Percentiles rank a stretch among this genome's conserved stretches.
Evolutionary conservation across 2,113 vertebrate genomes (phyloP).

Genomic region (Prochilodus magdalenae): DNA sequence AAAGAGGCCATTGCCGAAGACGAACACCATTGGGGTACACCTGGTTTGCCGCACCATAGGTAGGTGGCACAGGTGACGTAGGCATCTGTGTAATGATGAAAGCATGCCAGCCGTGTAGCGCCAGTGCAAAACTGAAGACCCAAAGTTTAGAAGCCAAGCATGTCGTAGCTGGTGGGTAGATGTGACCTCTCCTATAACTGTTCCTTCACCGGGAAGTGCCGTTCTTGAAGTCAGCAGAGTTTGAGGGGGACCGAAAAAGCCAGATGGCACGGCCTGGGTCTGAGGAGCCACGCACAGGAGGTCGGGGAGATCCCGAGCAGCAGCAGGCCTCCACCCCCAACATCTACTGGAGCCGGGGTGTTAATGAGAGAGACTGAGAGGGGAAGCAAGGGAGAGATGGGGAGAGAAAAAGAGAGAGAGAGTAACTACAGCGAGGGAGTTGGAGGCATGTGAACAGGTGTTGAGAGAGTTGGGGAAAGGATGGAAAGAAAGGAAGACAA

Average conservation of each 20-base stretch:
- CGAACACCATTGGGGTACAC: no score
- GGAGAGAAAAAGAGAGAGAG: constrained; percentile 37
- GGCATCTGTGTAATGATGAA: no score
- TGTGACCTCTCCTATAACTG: no score
- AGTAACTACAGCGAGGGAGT: constrained; percentile 47
- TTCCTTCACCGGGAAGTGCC: background rate
- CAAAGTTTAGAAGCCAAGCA: no score
- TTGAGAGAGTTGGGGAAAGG: background rate
- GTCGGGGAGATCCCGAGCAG: constrained; percentile 38
- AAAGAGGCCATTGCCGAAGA: no score
- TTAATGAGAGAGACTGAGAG: constrained; percentile 66
- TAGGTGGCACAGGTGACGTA: no score
- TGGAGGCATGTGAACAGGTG: constrained; percentile 49
- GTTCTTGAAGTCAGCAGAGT: constrained; percentile 5
- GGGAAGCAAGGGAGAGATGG: constrained; percentile 34
- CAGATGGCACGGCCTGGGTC: constrained; percentile 66
- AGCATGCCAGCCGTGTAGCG: no score
- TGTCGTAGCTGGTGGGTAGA: no score
- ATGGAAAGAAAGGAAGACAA: constrained; percentile 47
- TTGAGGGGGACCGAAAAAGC: constrained; percentile 18
- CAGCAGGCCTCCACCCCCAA: constrained; percentile 49
- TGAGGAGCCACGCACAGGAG: constrained; percentile 42
- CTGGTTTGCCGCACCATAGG: no score
- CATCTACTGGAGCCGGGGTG: constrained; percentile 63
- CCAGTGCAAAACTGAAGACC: no score